Base-by-base conservation (phyloP, 64 coral and sea anemone species). In the Astreopora myriophthalma region DNA sequence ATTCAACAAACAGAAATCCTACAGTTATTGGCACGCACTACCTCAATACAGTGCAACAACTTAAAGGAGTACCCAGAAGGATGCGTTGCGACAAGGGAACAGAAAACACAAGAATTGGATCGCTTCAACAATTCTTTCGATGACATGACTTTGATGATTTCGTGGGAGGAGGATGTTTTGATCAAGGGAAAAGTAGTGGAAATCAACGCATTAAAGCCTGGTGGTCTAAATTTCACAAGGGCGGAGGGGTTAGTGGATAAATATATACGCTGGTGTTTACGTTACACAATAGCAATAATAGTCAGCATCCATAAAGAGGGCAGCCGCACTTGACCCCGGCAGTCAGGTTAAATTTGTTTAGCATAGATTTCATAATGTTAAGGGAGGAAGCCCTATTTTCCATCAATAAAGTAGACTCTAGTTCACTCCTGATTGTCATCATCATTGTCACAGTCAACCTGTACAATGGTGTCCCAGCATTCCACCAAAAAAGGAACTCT, bases 141-240 rank as follows among this genome's bases (percentile, higher is more conserved):
- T 39, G 88, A 31, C 22, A 79, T 66, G 35, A 63, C 13, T 5
- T 7, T 42, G 88, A 90, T 52, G 17, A 63, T 9, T 90, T 90
- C 25, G 73, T n/a, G 42, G 73, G 55, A 34, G 25, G 12, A 11
- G 20, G 42, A 38, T 79, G 87, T 66, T 79, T 90, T 90, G 22
- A 79, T 46, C 1, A 90, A n/a, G 87, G 87, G 1, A 76, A 79
- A 39, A 64, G 72, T 39, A 42, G 27, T 34, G 58, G n/a, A 25
- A 90, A 79, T 19, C 88, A 90, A 23, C 48, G 88, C 11, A 90
- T 90, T 44, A 75, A 90, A 40, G 74, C 74, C 11, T 90, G 58
- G 74, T 90, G 88, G 88, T 79, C 73, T 22, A 77, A 90, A 25
- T 34, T 80, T 1, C 48, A 58, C 8, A n/a, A 90, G 17, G 75